Evolutionary conservation across 1,140 invertebrate species (phyloP), one percentile per base, ranked within the genome.

Genomic region (Wiebesia pumilae): DNA sequence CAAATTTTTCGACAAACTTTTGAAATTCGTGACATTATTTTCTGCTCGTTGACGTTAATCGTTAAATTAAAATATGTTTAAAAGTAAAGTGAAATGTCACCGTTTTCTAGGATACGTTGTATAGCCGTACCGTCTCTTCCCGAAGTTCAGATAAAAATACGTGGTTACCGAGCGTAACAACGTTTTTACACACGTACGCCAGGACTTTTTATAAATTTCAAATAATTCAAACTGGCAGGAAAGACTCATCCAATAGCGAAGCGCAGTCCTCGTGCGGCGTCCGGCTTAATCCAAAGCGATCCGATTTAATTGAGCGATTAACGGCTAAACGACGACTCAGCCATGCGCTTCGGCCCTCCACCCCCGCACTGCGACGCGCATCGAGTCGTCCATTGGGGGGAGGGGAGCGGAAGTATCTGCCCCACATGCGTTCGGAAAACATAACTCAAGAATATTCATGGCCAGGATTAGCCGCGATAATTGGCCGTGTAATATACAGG

Each of bases 281-380:
- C 33, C 35, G 24, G 47, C 54, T 58, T 86, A 93, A 93, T 94
- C 90, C 92, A 88, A 89, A 27, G 89, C 89, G 90, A 92, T 93
- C 91, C 92, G 91, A 93, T 93, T 94, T 93, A 94, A 94, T 94
- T 93, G 93, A 91, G 91, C 93, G 93, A 94, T 94, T 93, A 93
- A 93, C 92, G 91, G 92, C 90, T 92, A 93, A 93, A 93, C 92
- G 91, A 90, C 90, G 90, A 87, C 90, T 88, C 71, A 75, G 24
- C 7, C 33, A 69, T 9, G 83, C 71, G 51, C 27, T 9, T 43
- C 38, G 9, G 35, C 38, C 35, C 19, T 16, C 16, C 51, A 35
- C 81, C 43, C 62, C 67, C n/a, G 24, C 35, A 30, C 35, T 47
- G 43, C 6, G 43, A 7, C 43, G n/a, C 14, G 43, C 43, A 73